Evolutionary conservation across 2,888 invertebrate genomes (phyloP), one percentile per base, ranked within the genome.

Genomic region (Rhopalosiphum nymphaeae): DNA sequence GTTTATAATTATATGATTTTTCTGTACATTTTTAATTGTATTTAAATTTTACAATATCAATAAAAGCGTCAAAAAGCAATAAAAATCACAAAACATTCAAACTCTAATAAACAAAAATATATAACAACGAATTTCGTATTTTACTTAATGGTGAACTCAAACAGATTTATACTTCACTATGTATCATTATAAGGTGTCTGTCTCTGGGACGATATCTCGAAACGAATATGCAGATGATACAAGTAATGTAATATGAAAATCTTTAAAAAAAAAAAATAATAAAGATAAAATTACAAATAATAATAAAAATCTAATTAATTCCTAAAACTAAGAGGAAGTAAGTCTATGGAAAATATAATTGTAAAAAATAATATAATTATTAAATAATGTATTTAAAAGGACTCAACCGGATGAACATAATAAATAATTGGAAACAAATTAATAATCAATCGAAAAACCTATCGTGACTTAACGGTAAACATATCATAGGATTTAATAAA

Each of bases 391-490:
- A 16, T 49, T 87, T 46, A 29, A 29, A 49, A 46, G 2, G 2
- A 46, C 29, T 86, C 46, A 16, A 46, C 46, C 42, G 53, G 36
- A 89, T 13, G 42, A 42, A 57, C 92, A 87, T 26, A 36, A 78
- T 78, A 5, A 67, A 67, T n/a, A 16, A 67, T 67, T 67, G 67
- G n/a, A 67, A 67, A 85, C 3, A 61, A 91, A 91, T 91, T 46
- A 85, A 87, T 36, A 87, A 21, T 88, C 86, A 0, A 49, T 87
- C 36, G 49, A 26, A 67, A 57, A 92, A 46, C 61, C 46, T 78
- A 78, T 61, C 87, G 61, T 61, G 49, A 92, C 49, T 49, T 88
- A 92, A 93, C 67, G 88, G 92, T 53, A 53, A 29, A 78, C 46
- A 21, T 78, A 78, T 67, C n/a, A n/a, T 78, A 78, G 78, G 42